Base-by-base conservation (phyloP, 1,140 invertebrate genomes). In the Arctopsyche grandis region DNA sequence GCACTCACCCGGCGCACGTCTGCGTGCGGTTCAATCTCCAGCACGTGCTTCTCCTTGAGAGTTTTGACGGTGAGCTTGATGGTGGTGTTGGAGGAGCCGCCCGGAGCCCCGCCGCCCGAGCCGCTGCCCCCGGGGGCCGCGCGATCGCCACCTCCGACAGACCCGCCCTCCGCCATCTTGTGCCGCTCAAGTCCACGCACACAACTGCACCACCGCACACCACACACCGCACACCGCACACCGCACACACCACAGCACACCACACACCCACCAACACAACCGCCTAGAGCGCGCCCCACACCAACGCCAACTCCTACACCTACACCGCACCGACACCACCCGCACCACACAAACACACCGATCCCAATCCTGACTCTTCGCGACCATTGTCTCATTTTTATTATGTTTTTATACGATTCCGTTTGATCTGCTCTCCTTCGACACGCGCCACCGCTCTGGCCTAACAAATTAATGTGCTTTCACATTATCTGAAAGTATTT, bases 51-150 rank as follows among this genome's bases (percentile, higher is more conserved):
- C 88, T 98, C 96, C 91, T 98, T 98, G 44, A 97, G 94, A 80
- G 97, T 98, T 94, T 98, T 98, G 76, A 99, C 94, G 84, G 93
- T 96, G 85, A 99, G 91, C 83, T 92, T 96, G 86, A 98, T 76
- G 74, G 12, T 63, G 56, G 5, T 44, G 9, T n/a, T 29, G 19
- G 24, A 9, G 91, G 63, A 84, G 84, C 82, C 80, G 83, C 5
- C 89, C 91, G 63, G 83, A 84, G 82, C 79, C 83, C 75, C 86
- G 84, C 83, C 85, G 86, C 83, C 83, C 44, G 69, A 22, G 76
- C 75, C 84, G 87, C 87, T 80, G 87, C 86, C 87, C 87, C 88
- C 81, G 83, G 58, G 46, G 24, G 77, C 48, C 81, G 79, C 29
- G 52, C 76, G 7, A 4, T 38, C 82, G 63, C 48, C 60, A 29